Percentiles rank a stretch among this genome's conserved stretches.
Conservation (phyloP, 1,140 invertebrate species). For the Pseudomyrmex pallidus region DNA sequence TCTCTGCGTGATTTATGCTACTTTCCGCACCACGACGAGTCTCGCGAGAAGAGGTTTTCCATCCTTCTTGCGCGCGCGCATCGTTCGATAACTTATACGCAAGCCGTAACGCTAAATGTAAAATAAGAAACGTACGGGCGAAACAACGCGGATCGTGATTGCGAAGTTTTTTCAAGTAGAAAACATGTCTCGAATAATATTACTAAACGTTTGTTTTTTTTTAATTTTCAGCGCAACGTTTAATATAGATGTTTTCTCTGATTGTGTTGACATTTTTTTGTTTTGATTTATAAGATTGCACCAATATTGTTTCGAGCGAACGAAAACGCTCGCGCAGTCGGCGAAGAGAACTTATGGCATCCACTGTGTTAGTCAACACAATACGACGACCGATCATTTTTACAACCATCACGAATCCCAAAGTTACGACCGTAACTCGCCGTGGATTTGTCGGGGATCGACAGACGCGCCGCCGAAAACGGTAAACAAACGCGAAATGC, state of each 20-base stretch:
- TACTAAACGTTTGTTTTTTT: no score
- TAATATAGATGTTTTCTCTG: no score
- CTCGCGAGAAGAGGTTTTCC: background rate
- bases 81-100: constrained; percentile 64
- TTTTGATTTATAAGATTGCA: background rate
- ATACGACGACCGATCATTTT: background rate
- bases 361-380: background rate
- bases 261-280: no score
- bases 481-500: constrained; percentile 58
- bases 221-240: no score
- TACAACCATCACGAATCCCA: background rate
- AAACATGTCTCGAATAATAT: background rate
- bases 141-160: constrained; percentile 7
- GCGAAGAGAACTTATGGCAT: background rate
- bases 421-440: constrained; percentile 11
- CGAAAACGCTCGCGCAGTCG: background rate
- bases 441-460: constrained; percentile 21
- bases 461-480: constrained; percentile 31
- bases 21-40: constrained; percentile 41
- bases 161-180: background rate
- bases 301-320: background rate
- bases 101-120: constrained; percentile 25
- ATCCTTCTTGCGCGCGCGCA: background rate
- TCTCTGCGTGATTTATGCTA: constrained; percentile 67
- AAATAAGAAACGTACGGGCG: constrained; percentile 24